Conservation (phyloP, 1,140 invertebrate species). For the Platorchestia sp. region DNA sequence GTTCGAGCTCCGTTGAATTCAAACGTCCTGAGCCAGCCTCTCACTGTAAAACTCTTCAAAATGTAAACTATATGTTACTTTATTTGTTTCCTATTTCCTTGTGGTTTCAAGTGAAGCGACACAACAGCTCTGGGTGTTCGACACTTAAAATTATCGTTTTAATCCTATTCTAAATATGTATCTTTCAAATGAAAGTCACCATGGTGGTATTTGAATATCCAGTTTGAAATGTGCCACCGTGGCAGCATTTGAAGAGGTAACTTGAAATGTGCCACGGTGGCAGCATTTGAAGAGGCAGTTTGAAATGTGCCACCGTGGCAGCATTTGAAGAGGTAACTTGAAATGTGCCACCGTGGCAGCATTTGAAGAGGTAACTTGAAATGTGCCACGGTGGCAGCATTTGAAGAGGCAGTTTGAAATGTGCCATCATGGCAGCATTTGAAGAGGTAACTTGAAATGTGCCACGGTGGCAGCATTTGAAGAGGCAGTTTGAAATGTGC, state of each 20-base stretch:
- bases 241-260: neutral
- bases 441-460: no score
- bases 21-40: neutral
- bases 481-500: no score
- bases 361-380: neutral
- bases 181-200: neutral
- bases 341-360: neutral
- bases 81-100: neutral
- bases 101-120: neutral
- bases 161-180: neutral
- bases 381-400: neutral
- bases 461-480: neutral
- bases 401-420: neutral
- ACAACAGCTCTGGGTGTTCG: neutral
- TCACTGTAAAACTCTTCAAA: neutral
- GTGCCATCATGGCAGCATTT: neutral
- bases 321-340: neutral
- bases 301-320: neutral
- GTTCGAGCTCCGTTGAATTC: neutral
- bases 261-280: no score
- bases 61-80: neutral
- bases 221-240: neutral
- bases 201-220: neutral
- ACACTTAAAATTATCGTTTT: neutral
- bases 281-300: neutral